A percentile compares a stretch with the other conserved stretches of the same genome.
Conservation (phyloP, 2,113 vertebrate genomes). For the Brachionichthys hirsutus region DNA sequence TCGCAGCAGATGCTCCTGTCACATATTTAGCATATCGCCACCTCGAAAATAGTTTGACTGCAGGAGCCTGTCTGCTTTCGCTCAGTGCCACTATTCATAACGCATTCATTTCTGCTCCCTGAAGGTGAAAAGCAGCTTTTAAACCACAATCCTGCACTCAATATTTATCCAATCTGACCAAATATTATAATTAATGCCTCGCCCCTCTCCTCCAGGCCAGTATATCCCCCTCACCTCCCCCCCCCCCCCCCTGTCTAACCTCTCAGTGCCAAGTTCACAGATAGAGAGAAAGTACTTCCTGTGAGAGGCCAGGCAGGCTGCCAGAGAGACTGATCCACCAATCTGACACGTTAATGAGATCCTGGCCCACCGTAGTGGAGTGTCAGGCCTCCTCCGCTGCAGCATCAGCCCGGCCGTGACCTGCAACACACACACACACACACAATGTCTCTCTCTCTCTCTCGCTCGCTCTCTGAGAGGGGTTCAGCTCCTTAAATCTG, state of each 20-base stretch:
- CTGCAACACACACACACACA: slow-evolving; percentile 33
- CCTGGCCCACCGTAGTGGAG: slow-evolving; percentile 81
- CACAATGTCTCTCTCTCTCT: no score
- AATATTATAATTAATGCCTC: slow-evolving; percentile 69
- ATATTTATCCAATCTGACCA: slow-evolving; percentile 70
- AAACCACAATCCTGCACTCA: slow-evolving; percentile 53
- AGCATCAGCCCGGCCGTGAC: slow-evolving; percentile 61
- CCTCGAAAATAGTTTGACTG: slow-evolving; percentile 50
- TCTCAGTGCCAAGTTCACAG: slow-evolving; percentile 74
- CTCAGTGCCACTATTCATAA: slow-evolving; percentile 20
- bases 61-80: slow-evolving; percentile 19
- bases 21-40: slow-evolving; percentile 62
- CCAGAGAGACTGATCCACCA: slow-evolving; percentile 85
- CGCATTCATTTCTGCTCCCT: slow-evolving; percentile 28
- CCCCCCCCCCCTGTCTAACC: slow-evolving; percentile 59
- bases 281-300: slow-evolving; percentile 76
- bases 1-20: slow-evolving; percentile 67
- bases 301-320: slow-evolving; percentile 81
- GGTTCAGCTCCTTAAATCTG: slow-evolving; percentile 98
- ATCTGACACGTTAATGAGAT: slow-evolving; percentile 96
- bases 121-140: slow-evolving; percentile 42
- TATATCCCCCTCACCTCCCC: slow-evolving; percentile 23
- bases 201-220: slow-evolving; percentile 45
- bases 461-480: slow-evolving; percentile 60
- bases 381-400: slow-evolving; percentile 77